A percentile compares a stretch with the other conserved stretches of the same genome.
Evolutionary conservation across 2,797 vertebrate species (phyloP).

Genomic region (Sorex maritimensis): DNA sequence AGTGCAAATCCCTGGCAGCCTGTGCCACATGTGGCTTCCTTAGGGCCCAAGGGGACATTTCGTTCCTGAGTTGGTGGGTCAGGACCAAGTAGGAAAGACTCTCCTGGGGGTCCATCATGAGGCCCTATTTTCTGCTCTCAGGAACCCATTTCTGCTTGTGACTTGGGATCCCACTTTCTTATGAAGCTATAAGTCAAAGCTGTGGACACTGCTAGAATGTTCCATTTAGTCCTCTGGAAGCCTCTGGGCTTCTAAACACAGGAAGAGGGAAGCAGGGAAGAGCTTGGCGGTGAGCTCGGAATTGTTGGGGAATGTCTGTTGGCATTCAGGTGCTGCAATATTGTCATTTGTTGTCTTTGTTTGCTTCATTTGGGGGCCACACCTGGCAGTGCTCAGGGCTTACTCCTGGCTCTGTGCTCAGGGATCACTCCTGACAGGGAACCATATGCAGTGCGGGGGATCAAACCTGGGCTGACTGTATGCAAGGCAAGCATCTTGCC

Average conservation of each 20-base stretch:
- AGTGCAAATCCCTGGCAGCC: background rate
- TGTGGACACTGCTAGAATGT: background rate
- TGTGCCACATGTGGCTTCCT: background rate
- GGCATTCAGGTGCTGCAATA: background rate
- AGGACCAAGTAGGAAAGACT: background rate
- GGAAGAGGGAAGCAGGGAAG: background rate
- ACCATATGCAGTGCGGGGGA: too few species aligned
- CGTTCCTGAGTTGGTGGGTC: background rate
- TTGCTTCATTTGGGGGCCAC: too few species aligned
- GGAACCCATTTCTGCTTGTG: background rate
- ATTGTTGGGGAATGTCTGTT: background rate
- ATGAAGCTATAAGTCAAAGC: background rate
- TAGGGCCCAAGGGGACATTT: too few species aligned
- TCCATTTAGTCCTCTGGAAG: slow-evolving; percentile 11
- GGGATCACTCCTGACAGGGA: too few species aligned
- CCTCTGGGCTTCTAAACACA: background rate
- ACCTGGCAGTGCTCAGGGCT: too few species aligned
- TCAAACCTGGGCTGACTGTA: too few species aligned
- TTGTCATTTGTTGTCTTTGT: background rate
- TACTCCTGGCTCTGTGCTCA: too few species aligned
- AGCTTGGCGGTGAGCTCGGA: background rate
- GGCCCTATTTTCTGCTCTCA: background rate
- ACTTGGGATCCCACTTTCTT: background rate
- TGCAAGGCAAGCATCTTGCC: too few species aligned
- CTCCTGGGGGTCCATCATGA: background rate